Percentiles rank a stretch among this genome's conserved stretches.
These are phyloP conservation scores for Enteromius unitaeniatus DNA, from an alignment of 2,797 vertebrate genomes.

Conservation along the genomic window DNA sequence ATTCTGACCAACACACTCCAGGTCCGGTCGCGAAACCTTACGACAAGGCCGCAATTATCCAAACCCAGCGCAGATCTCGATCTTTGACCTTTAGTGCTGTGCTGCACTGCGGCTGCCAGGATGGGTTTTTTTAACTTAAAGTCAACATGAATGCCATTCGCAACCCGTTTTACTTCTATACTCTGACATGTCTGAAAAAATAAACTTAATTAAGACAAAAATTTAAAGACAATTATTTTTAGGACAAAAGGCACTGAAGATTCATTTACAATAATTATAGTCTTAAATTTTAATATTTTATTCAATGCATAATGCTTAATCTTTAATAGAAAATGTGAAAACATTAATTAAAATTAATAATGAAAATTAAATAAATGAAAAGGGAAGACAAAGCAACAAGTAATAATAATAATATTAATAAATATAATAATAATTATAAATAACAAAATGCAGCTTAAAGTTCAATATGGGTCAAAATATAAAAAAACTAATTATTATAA, in stretches of 20 bases:
- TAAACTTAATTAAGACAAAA: not conserved
- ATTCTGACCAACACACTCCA: not conserved
- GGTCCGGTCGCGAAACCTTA: not conserved
- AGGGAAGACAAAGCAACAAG: not conserved
- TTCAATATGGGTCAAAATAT: not conserved
- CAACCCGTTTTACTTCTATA: not conserved
- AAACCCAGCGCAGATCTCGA: constrained; percentile 1
- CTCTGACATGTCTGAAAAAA: not conserved
- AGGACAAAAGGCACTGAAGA: not conserved
- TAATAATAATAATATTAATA: no score
- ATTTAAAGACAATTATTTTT: not conserved
- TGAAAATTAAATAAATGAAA: not conserved
- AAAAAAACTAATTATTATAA: not conserved
- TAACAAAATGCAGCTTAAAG: not conserved
- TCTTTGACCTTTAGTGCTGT: constrained; percentile 41
- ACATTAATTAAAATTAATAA: not conserved
- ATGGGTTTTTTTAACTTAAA: constrained; percentile 7
- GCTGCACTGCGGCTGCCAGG: constrained; percentile 59
- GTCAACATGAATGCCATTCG: not conserved
- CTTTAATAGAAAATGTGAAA: not conserved
- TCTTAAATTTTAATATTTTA: not conserved
- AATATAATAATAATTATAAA: not conserved
- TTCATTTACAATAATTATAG: not conserved
- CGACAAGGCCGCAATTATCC: not conserved
- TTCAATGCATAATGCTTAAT: not conserved